These are phyloP conservation scores for Atta colombica DNA, from an alignment of 1,140 invertebrate genomes.

Conservation along the genomic window DNA sequence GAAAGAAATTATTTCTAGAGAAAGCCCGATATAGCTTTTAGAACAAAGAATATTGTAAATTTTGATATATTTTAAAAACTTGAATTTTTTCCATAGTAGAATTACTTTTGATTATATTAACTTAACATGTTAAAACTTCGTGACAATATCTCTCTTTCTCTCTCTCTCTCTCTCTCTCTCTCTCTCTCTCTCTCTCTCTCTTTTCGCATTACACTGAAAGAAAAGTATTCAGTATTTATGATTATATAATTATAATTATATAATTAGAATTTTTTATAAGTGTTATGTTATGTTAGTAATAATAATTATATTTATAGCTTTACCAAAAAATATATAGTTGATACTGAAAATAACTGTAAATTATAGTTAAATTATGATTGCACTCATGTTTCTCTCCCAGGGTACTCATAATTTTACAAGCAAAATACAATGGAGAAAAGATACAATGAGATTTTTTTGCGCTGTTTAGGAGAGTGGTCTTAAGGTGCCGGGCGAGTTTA, in stretches of 20 bases:
- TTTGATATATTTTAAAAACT: not conserved
- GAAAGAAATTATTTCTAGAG: constrained; percentile 1
- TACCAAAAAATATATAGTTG: no score
- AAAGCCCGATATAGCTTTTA: not conserved
- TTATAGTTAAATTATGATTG: no score
- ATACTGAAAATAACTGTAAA: no score
- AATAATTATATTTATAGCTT: no score
- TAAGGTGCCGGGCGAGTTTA: constrained; percentile 82
- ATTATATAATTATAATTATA: no score
- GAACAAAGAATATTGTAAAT: not conserved
- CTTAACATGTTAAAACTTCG: not conserved
- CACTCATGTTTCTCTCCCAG: no score
- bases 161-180: no score
- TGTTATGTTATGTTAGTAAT: no score
- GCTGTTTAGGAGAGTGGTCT: constrained; percentile 27
- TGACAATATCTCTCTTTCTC: not conserved
- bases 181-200: no score
- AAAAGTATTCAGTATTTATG: no score
- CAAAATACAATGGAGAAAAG: not conserved
- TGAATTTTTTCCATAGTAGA: not conserved
- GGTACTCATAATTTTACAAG: not conserved
- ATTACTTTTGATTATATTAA: not conserved
- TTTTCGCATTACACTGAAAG: no score
- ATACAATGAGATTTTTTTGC: not conserved
- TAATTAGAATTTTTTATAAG: no score